These are phyloP conservation scores for Chloroceryle amazona DNA, from an alignment of 2,797 vertebrate genomes.

Conservation along the genomic window DNA sequence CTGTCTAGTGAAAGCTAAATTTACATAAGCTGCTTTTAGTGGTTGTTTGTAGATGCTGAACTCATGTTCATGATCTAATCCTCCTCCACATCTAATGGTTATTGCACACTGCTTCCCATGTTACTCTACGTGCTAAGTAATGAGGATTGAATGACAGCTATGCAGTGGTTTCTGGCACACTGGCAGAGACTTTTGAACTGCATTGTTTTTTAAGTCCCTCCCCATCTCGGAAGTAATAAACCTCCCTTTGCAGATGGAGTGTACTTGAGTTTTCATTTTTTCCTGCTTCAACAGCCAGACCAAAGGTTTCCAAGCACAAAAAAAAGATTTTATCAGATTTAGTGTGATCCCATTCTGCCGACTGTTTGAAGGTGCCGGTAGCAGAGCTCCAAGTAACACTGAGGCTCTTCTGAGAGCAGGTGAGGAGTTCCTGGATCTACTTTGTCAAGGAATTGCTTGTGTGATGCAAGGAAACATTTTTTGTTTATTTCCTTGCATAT, in stretches of 20 bases:
- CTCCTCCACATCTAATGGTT: not conserved
- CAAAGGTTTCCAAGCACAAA: not conserved
- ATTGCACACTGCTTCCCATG: not conserved
- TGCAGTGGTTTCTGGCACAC: not conserved
- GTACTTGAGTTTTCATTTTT: constrained; percentile 19
- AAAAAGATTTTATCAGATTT: not conserved
- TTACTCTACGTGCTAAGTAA: not conserved
- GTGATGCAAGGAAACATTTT: not conserved
- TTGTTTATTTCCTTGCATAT: not conserved
- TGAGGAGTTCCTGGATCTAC: not conserved
- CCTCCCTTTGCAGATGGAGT: not conserved
- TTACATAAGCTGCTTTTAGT: not conserved
- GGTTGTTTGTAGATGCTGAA: not conserved
- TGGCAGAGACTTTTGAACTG: not conserved
- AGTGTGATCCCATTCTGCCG: not conserved
- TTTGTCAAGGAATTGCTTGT: not conserved
- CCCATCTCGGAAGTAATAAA: not conserved
- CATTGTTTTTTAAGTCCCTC: not conserved
- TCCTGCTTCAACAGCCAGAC: not conserved
- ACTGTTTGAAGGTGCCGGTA: not conserved
- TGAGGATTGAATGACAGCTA: not conserved
- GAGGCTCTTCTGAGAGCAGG: not conserved
- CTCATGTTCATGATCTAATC: not conserved
- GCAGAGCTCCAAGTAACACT: not conserved
- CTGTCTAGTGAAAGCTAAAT: not conserved